These are phyloP conservation scores for Scotopteryx bipunctaria DNA, from an alignment of 2,888 invertebrate species.

Conservation along the genomic window DNA sequence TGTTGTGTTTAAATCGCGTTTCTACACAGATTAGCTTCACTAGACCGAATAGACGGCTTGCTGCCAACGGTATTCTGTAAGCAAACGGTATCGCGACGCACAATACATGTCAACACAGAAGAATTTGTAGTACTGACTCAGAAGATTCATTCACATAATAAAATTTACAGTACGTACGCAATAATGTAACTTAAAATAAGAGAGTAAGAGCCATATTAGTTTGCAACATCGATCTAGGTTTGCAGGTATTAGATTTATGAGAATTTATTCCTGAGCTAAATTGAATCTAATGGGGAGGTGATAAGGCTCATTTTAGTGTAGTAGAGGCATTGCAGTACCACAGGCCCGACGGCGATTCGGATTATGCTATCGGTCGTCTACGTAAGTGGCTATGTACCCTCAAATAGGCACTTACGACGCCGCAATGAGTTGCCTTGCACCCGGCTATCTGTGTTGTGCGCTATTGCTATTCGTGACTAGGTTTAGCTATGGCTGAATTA, in stretches of 20 bases:
- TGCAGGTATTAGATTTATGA: too few species aligned
- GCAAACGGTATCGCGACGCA: conserved; percentile 62
- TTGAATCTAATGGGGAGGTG: neutral
- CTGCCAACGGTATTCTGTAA: conserved; percentile 45
- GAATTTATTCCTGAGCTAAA: too few species aligned
- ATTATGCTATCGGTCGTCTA: conserved; percentile 72
- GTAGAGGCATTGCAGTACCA: neutral
- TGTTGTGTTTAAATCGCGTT: neutral
- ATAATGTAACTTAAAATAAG: neutral
- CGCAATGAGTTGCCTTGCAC: conserved; percentile 53
- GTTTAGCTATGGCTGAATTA: conserved; percentile 14
- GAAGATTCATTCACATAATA: conserved; percentile 3
- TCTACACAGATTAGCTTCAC: conserved; percentile 1
- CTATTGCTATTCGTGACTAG: conserved; percentile 11
- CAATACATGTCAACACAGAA: conserved; percentile 53
- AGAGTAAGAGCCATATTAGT: too few species aligned
- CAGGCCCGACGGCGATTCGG: conserved; percentile 59
- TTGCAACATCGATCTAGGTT: too few species aligned
- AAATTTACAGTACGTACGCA: neutral
- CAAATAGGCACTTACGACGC: conserved; percentile 76
- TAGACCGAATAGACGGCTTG: conserved; percentile 58
- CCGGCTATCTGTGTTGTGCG: conserved; percentile 49
- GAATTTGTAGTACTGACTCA: neutral
- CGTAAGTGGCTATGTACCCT: conserved; percentile 71
- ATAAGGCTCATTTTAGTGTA: conserved; percentile 1